Base-by-base conservation (phyloP, 92 coral and sea anemone species). In the Actinostola sp. region DNA sequence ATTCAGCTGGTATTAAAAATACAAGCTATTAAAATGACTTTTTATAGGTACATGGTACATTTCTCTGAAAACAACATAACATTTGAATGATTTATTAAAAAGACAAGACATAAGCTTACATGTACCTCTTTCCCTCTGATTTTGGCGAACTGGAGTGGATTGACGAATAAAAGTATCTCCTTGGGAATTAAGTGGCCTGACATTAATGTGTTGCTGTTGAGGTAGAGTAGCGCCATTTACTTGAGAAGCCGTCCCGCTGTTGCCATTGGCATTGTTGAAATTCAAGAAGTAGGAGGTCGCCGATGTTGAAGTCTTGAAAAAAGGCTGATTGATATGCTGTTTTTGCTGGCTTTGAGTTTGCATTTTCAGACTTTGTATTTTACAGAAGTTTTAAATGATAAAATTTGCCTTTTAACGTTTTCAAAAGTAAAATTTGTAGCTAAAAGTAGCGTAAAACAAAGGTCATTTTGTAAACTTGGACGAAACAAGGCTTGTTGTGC, bases 91-190 rank as follows among this genome's bases (percentile, higher is more conserved):
- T 10, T 53, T 53, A 17, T 23, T 20, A n/a, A n/a, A n/a, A n/a
- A n/a, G n/a, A n/a, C n/a, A n/a, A n/a, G n/a, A n/a, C n/a, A n/a
- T n/a, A n/a, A n/a, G n/a, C n/a, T n/a, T n/a, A n/a, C n/a, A n/a
- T n/a, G 27, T 27, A 94, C 98, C 98, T 85, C 80, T 94, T 76
- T 94, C 98, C 49, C 77, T 91, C 82, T 94, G 97, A 29, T 62
- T 88, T 85, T 94, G 97, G 30, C 98, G 56, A 17, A 74, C 62
- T n/a, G 96, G 97, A 31, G 97, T 85, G 33, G 51, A 63, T 52
- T 82, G 92, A 31, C 93, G 97, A 73, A 82, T 87, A 69, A 79
- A 87, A 52, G 81, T 43, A 50, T 79, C 71, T 16, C 80, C 81
- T 41, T 84, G 92, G 27, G 87, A 77, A 30, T 75, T 86, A 17